Conservation (phyloP, 2,888 invertebrate genomes). For the Thecocarcelia acutangulata region DNA sequence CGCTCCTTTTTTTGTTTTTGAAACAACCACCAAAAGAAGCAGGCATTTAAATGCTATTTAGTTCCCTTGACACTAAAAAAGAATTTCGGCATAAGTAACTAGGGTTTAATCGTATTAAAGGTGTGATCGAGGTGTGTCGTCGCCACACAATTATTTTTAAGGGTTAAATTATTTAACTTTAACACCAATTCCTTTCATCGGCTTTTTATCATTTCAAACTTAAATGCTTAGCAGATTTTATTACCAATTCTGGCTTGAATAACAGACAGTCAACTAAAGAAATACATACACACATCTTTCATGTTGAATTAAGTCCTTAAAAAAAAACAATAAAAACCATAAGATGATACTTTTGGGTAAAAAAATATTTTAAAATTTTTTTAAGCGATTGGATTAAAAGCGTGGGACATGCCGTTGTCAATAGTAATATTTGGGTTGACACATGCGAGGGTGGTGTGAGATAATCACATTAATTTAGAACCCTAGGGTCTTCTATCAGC, state of each 20-base stretch:
- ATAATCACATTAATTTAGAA: no score
- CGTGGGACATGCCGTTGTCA: neutral
- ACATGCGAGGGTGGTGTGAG: no score
- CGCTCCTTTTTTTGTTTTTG: no score
- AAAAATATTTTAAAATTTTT: conserved; percentile 32
- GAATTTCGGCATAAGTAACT: conserved; percentile 21
- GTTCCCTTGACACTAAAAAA: conserved; percentile 27
- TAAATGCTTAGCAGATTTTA: conserved; percentile 17
- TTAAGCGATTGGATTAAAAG: conserved; percentile 45
- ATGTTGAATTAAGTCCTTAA: conserved; percentile 53
- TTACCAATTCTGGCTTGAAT: conserved; percentile 32
- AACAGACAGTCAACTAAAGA: conserved; percentile 1
- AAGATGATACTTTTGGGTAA: conserved; percentile 7
- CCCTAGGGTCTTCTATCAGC: no score
- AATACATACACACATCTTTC: neutral
- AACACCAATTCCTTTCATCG: conserved; percentile 7
- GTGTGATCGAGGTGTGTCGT: conserved; percentile 64
- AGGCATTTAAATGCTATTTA: conserved; percentile 18
- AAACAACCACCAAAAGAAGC: conserved; percentile 14
- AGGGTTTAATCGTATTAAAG: conserved; percentile 33
- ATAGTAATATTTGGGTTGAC: neutral
- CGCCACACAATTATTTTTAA: conserved; percentile 17
- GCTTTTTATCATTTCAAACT: neutral
- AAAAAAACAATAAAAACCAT: conserved; percentile 31
- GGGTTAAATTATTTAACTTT: conserved; percentile 22